Evolutionary conservation across 2,113 vertebrate species (phyloP), one percentile per base, ranked within the genome.

Genomic region (Corythoichthys haematopterus): DNA sequence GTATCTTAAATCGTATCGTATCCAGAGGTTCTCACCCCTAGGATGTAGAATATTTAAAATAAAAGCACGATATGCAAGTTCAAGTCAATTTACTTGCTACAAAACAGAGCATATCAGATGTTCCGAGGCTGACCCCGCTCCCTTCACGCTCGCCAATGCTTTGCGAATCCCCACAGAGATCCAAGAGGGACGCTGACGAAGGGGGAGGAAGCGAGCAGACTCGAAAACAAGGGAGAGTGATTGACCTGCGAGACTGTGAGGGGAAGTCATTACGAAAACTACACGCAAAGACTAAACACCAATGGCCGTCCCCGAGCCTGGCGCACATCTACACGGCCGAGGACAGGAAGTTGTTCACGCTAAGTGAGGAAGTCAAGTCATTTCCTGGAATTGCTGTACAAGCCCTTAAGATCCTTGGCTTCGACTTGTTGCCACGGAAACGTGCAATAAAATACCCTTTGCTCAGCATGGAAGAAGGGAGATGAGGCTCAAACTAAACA

Each of bases 291-390:
- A 76, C 68, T 83, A 76, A 81, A 84, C 87, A 77, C 74, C 71
- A 80, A 75, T 43, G 53, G 79, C 67, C 77, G 82, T 88, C 84
- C 76, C 79, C 55, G 51, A 69, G 71, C 79, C 79, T 89, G 90
- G 90, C 82, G 67, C 59, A 20, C 74, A 76, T 86, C 88, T 86
- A 87, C 69, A 75, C 71, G 69, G 81, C 79, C 64, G 76, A 89
- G 85, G 82, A 81, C 84, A 92, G 92, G 92, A 93, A 93, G 92
- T 92, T 92, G 89, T 93, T 93, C 87, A 60, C 81, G 10, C 88
- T 66, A 74, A 89, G 86, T 90, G 83, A 90, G 92, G 92, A 93
- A 92, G 90, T 88, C 82, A 89, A 89, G 85, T 88, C 77, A 83
- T 88, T 92, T 93, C 92, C 92, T 92, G 82, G 85, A 89, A 85